Percentiles rank a stretch among this genome's conserved stretches.
phyloP scores from a whole-genome alignment of 2,888 invertebrate genomes.

The Leptinotarsa haldemani region DNA sequence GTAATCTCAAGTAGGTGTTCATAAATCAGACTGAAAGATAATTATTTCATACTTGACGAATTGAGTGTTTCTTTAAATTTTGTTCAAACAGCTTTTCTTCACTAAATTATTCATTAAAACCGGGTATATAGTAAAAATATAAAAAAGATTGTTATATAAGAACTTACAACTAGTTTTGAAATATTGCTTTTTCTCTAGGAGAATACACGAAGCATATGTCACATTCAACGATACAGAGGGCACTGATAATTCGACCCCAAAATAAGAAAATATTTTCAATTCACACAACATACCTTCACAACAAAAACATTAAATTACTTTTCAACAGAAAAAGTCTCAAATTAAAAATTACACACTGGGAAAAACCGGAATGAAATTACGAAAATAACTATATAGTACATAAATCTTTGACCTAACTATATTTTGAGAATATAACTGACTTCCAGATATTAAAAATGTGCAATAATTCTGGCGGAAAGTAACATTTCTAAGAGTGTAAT shows the following conservation, averaged over 20 bases:
- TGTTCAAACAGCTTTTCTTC: too few species aligned
- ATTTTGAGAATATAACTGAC: not conserved
- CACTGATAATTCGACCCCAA: not conserved
- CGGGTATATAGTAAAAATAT: not conserved
- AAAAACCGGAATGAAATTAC: not conserved
- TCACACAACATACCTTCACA: not conserved
- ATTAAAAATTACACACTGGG: not conserved
- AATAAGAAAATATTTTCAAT: not conserved
- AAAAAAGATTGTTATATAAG: not conserved
- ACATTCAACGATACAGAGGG: not conserved
- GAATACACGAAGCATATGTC: slow-evolving; percentile 48
- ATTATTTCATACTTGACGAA: too few species aligned
- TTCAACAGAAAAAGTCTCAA: too few species aligned
- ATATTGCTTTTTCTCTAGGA: slow-evolving; percentile 48
- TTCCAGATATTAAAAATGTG: not conserved
- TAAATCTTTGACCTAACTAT: not conserved
- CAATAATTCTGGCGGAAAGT: not conserved
- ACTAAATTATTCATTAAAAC: not conserved
- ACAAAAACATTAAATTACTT: too few species aligned
- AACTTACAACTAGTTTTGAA: slow-evolving; percentile 29
- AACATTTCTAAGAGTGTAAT: too few species aligned
- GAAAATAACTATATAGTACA: too few species aligned
- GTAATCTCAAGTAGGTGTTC: too few species aligned
- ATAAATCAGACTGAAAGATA: too few species aligned
- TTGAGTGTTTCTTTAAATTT: too few species aligned